Base-by-base conservation (phyloP, 2,888 invertebrate genomes). In the Parnassius orleans region DNA sequence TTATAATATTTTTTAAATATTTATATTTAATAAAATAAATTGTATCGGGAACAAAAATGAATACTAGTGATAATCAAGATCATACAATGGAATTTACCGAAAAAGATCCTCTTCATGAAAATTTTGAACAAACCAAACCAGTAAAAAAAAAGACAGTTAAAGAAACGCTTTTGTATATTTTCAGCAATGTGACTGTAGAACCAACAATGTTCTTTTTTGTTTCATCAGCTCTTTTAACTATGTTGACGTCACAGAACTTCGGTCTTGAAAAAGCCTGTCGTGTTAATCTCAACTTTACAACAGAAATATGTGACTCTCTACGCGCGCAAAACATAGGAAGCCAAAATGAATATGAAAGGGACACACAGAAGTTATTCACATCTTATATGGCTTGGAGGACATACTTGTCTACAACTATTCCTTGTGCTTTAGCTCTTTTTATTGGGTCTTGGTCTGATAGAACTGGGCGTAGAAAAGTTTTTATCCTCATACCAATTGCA, bases 231-330 rank as follows among this genome's bases (percentile, higher is more conserved):
- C 78, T 93, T 19, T 71, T 93, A n/a, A 93, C 94, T 0, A 92
- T 94, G 53, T 76, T 96, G 62, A 95, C 96, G 24, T 94, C 96
- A 3, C 96, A 96, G 79, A 97, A 97, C 83, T 84, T 97, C 10
- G 95, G 94, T 76, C 88, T 97, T 68, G 96, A 96, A 78, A 97
- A 97, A 79, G 96, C 96, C 0, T 97, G 97, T 75, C 88, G 96
- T 14, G 96, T 97, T 0, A 97, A 96, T 78, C 87, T 97, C 64
- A 93, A 92, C 19, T 96, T 94, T 71, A 90, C 94, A 0, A 91
- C 93, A 41, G 93, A 93, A 71, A 93, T 96, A 1, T 97, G 97
- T 77, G 93, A 94, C 69, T 95, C 96, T 0, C 81, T 97, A 9
- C 94, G 94, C 24, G 81, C 91, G 10, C 93, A 96, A 70, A 92